Percentiles rank a stretch among this genome's conserved stretches.
These are phyloP conservation scores for Suncus etruscus DNA, from an alignment of 2,113 vertebrate species.

Conservation along the genomic window DNA sequence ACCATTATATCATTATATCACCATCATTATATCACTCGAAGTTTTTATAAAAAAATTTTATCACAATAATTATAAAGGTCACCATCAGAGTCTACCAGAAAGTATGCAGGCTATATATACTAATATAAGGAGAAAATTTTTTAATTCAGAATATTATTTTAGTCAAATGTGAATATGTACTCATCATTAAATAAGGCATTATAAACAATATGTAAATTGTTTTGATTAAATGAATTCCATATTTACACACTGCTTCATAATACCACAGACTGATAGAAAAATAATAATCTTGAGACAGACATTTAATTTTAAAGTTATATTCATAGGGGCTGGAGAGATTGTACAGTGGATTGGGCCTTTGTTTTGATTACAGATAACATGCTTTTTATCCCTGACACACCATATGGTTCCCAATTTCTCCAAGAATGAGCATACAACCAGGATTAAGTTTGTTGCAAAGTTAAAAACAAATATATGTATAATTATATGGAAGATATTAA, in stretches of 20 bases:
- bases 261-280: not conserved
- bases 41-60: rapidly evolving
- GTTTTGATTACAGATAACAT: no score
- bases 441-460: not conserved
- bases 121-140: not conserved
- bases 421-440: no score
- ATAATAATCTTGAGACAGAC: not conserved
- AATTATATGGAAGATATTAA: not conserved
- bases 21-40: rapidly evolving
- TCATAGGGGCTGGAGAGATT: not conserved
- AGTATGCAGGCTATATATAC: not conserved
- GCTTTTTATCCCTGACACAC: no score
- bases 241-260: not conserved
- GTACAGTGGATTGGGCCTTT: no score
- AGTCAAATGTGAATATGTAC: not conserved
- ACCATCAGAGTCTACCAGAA: not conserved
- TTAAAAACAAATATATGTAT: no score
- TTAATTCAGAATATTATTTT: not conserved
- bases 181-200: no score
- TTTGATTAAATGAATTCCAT: not conserved
- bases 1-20: rapidly evolving
- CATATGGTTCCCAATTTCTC: no score
- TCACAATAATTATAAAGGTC: rapidly evolving
- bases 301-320: not conserved
- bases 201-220: not conserved